Evolutionary conservation across 92 coral and sea anemone species (phyloP), one percentile per base, ranked within the genome.

Genomic region (Zoanthus gigantus): DNA sequence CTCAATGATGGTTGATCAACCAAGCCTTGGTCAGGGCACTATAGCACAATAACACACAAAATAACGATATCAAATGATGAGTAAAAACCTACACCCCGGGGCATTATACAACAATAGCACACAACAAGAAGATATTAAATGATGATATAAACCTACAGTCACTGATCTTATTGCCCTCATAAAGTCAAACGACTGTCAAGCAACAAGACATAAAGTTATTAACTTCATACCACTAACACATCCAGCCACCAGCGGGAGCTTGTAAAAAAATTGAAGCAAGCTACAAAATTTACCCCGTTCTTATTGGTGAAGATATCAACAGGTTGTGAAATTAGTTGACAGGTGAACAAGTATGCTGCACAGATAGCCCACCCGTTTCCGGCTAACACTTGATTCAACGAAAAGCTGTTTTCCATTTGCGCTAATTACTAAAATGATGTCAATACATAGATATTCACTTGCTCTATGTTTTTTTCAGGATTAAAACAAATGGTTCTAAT

Each of bases 1-100:
- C 85, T 81, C 85, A 81, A 81, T 81, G 45, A 18, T 81, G 75
- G 85, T 48, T 6, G 85, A 23, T 81, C 85, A 66, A 81, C 85
- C 85, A 81, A 81, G 85, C 85, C 85, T 81, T 81, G 85, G 85
- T 73, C 74, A 81, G 85, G 85, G 85, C 85, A 74, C 76, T 81
- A 53, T 29, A 81, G 46, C 61, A 81, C 66, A 45, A 29, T 30
- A 13, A 37, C 42, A 37, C 42, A 37, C 42, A 37, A 37, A 2
- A 37, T 37, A 37, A 37, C 2, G 42, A 37, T 37, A 37, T 37
- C 42, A 37, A 0, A 37, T 4, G 42, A 37, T 37, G 42, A 37
- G 42, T 37, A 37, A 37, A 37, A 37, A 37, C 2, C 42, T 37
- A 37, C 42, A 37, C 42, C 42, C 42, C 42, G 42, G 42, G 2